Evolutionary conservation across 1,140 invertebrate species (phyloP), one percentile per base, ranked within the genome.

Genomic region (Achatina immaculata): DNA sequence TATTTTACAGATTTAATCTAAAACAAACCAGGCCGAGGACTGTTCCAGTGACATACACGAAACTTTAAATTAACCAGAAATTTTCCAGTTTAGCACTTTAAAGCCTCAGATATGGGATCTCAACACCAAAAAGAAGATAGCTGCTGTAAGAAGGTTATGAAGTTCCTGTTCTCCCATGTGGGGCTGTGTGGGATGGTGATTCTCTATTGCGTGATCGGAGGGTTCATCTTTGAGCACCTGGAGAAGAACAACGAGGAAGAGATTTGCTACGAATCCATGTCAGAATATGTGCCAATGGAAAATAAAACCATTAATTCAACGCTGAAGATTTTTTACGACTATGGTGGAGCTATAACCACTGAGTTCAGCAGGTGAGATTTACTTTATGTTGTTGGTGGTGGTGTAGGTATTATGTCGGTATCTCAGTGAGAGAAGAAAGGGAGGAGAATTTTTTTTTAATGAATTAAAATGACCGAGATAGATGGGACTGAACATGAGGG

Each of bases 161-260:
- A 96, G 31, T 98, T 98, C 91, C 94, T 98, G 91, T 99, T 98
- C 92, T 97, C 96, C 88, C 97, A 98, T 92, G 95, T 98, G 11
- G 97, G 97, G 38, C 95, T 99, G 81, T 96, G 97, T 83, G 95
- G 95, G 74, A 93, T 98, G 58, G 96, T 99, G 51, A 95, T 99
- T 58, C 95, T 96, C 14, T 98, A 98, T 90, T 96, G 95, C n/a
- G 95, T 98, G 58, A 94, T 95, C 68, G 97, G 97, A 16, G 97
- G 96, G 48, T 95, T 98, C 88, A 95, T 98, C 85, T 99, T 99
- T 89, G 92, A 97, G 55, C 95, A 95, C 31, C 95, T 98, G 48
- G 97, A 98, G 92, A 95, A 95, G 55, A 92, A 94, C 92, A 87
- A 93, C 93, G 88, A 95, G 81, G 68, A 85, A 62, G 81, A 87